Evolutionary conservation across 2,797 vertebrate genomes (phyloP).

Genomic region (Synaphobranchus kaupii): DNA sequence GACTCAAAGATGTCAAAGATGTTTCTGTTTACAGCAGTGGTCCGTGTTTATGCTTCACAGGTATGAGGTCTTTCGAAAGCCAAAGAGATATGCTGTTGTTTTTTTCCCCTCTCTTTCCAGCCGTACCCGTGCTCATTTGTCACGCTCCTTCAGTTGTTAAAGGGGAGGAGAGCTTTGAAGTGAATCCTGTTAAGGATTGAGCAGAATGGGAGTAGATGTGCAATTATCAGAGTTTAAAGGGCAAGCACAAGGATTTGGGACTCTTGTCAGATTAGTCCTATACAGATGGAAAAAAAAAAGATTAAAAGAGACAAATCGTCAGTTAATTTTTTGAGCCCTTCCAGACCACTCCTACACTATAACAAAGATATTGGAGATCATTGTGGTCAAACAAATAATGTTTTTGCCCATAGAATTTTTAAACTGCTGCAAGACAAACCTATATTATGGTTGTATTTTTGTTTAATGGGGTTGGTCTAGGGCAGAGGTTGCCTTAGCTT

Average conservation of each 20-base stretch:
- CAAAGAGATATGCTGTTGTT: not conserved
- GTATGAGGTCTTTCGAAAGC: not conserved
- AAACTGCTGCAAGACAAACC: not conserved
- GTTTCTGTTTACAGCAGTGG: not conserved
- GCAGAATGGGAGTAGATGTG: not conserved
- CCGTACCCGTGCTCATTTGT: not conserved
- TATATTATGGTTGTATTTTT: not conserved
- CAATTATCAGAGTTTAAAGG: not conserved
- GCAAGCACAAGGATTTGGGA: not conserved
- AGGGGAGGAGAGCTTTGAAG: not conserved
- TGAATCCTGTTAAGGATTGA: not conserved
- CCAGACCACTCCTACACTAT: not conserved
- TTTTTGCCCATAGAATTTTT: not conserved
- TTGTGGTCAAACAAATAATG: not conserved
- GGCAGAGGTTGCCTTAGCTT: too few relatives aligned
- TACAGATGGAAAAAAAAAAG: not conserved
- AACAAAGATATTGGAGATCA: not conserved
- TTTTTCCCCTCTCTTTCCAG: not conserved
- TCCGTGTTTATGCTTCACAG: slow-evolving; percentile 27
- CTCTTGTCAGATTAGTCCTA: not conserved
- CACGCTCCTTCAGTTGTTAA: not conserved
- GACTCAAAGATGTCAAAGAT: too few relatives aligned
- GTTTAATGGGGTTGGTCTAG: too few relatives aligned
- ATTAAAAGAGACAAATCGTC: not conserved
- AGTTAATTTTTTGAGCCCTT: not conserved